Evolutionary conservation across 53 echinoderm and acorn worm species (phyloP).

Genomic region (Zoroaster sp.): DNA sequence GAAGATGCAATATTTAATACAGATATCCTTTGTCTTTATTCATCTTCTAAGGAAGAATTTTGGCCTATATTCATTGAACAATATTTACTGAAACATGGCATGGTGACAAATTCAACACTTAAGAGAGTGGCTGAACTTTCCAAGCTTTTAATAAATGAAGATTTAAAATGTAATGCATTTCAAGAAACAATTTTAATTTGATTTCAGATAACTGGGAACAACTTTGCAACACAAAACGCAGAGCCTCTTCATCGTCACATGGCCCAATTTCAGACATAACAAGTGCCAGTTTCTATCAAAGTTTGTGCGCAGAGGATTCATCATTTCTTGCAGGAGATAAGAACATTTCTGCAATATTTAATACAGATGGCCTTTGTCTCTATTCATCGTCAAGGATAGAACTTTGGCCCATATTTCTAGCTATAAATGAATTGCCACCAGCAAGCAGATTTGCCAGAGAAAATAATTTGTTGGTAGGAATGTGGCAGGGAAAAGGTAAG

Average conservation of each 20-base stretch:
- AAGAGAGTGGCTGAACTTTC: no score
- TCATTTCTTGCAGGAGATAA: neutral
- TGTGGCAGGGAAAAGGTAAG: neutral
- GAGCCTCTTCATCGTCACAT: neutral
- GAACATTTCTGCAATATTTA: neutral
- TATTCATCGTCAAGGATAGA: neutral
- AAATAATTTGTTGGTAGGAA: neutral
- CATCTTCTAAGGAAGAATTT: no score
- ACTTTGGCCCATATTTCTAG: neutral
- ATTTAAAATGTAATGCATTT: no score
- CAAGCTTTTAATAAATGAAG: no score
- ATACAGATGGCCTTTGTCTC: neutral
- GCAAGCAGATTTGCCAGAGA: neutral
- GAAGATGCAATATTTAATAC: no score
- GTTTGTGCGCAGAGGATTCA: neutral
- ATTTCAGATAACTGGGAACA: neutral
- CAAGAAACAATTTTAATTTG: no score
- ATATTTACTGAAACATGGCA: no score
- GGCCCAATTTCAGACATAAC: neutral
- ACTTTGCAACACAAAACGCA: neutral
- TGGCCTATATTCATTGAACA: no score
- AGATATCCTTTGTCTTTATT: no score
- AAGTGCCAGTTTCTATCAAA: neutral
- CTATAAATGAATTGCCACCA: neutral
- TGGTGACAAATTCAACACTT: no score